Conservation (phyloP, 2,797 vertebrate species). For the Lutra lutra region DNA sequence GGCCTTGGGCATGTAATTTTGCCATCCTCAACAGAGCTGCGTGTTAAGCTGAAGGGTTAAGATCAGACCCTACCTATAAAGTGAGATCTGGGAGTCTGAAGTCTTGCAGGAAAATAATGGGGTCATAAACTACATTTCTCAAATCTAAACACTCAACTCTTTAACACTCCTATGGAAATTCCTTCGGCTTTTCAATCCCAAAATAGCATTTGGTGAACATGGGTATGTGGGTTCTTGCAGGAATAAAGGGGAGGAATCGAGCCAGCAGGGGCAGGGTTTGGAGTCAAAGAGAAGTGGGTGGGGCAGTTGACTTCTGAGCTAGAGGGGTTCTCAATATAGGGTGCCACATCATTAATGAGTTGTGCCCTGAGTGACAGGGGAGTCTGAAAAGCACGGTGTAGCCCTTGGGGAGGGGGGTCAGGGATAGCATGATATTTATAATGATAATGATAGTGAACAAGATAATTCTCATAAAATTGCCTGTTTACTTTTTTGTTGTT, state of each 20-base stretch:
- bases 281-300: neutral
- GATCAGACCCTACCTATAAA: slow-evolving; percentile 11
- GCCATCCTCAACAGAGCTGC: neutral
- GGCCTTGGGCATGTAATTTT: neutral
- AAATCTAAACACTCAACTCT: neutral
- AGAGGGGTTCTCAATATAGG: neutral
- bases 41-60: slow-evolving; percentile 7
- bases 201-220: neutral
- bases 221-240: neutral
- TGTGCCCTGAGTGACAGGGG: neutral
- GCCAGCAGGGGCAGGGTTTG: neutral
- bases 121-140: neutral
- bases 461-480: neutral
- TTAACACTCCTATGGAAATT: neutral
- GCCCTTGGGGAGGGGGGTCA: neutral
- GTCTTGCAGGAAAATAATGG: neutral
- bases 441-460: neutral
- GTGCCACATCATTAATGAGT: neutral
- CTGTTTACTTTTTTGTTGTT: neutral
- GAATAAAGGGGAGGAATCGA: neutral
- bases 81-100: neutral
- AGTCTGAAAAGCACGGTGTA: neutral
- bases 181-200: neutral
- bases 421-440: neutral
- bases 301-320: neutral